Conservation (phyloP, 2,797 vertebrate species). For the Antrozous pallidus region DNA sequence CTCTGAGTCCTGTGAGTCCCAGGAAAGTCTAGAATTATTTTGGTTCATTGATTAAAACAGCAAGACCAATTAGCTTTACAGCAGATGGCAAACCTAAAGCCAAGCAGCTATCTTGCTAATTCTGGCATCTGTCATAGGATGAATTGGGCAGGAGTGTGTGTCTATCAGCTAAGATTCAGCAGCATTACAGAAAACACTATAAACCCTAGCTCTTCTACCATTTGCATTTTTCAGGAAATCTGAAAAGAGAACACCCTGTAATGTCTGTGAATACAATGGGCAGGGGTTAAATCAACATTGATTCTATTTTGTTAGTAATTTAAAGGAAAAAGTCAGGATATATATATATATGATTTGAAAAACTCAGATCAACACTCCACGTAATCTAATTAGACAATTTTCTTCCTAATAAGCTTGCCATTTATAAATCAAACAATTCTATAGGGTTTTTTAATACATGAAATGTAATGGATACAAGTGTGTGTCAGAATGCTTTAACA, state of each 20-base stretch:
- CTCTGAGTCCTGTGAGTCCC: neutral
- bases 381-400: neutral
- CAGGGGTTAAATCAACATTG: neutral
- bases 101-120: constrained; percentile 63
- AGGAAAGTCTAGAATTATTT: constrained; percentile 66
- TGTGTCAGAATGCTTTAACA: constrained; percentile 33
- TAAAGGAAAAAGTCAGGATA: neutral
- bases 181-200: neutral
- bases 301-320: constrained; percentile 2
- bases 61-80: constrained; percentile 61
- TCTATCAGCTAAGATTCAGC: constrained; percentile 40
- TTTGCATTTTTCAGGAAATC: neutral
- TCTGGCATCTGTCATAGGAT: constrained; percentile 62
- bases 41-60: constrained; percentile 66
- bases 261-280: neutral
- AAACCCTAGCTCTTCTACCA: neutral
- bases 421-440: constrained; percentile 51
- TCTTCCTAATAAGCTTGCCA: constrained; percentile 43
- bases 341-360: constrained; percentile 47
- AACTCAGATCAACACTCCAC: neutral
- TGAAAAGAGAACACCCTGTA: neutral
- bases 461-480: neutral
- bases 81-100: constrained; percentile 66
- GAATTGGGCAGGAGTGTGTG: constrained; percentile 24
- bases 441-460: neutral